Conservation (phyloP, 2,797 vertebrate genomes). For the Fundulus diaphanus region DNA sequence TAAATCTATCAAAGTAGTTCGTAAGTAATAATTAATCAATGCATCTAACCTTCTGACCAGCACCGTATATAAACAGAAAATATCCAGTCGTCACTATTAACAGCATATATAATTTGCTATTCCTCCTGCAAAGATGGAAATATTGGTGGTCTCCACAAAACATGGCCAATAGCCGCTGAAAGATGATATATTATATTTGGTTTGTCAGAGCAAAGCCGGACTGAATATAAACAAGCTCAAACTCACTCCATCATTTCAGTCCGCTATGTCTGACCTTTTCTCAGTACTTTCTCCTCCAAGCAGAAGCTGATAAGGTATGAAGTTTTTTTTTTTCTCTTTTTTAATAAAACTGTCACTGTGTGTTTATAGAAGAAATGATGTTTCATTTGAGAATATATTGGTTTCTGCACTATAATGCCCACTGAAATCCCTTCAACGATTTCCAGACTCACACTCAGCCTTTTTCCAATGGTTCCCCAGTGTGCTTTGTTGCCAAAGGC, state of each 20-base stretch:
- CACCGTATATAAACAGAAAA: not conserved
- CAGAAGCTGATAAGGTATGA: not conserved
- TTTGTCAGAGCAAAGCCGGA: slow-evolving; percentile 10
- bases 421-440: slow-evolving; percentile 28
- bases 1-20: not conserved
- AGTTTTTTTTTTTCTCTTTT: not conserved
- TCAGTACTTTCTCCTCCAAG: slow-evolving; percentile 1
- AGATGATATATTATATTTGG: slow-evolving; percentile 10
- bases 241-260: slow-evolving; percentile 12
- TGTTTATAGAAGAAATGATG: slow-evolving; percentile 2
- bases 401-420: not conserved
- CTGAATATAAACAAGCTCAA: slow-evolving; percentile 7
- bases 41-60: not conserved
- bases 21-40: not conserved
- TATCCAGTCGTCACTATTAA: not conserved
- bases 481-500: slow-evolving; percentile 42
- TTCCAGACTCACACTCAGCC: slow-evolving; percentile 26
- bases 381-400: slow-evolving; percentile 5
- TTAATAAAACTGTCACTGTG: not conserved
- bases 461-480: slow-evolving; percentile 26
- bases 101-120: not conserved
- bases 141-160: not conserved
- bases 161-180: not conserved
- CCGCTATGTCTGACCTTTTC: slow-evolving; percentile 25
- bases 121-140: not conserved